phyloP scores from a whole-genome alignment of 2,888 invertebrate species.

The Germaria angustata region DNA sequence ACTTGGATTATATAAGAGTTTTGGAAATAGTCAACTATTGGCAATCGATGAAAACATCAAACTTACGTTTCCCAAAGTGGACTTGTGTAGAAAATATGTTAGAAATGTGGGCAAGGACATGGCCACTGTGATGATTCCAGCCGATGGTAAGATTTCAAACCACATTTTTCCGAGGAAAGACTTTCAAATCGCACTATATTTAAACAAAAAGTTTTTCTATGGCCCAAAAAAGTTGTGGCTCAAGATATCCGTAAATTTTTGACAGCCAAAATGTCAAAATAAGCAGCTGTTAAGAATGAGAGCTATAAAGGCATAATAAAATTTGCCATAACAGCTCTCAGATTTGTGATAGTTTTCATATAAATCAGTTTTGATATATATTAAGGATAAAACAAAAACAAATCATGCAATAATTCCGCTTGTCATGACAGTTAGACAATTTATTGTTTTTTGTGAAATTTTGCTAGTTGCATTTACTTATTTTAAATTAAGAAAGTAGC shows the following conservation, averaged over 20 bases:
- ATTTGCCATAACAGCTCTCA: not conserved
- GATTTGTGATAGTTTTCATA: constrained; percentile 3
- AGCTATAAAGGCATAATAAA: not conserved
- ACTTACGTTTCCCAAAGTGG: constrained; percentile 84
- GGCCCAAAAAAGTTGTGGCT: not conserved
- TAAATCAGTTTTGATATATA: not conserved
- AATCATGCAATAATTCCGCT: constrained; percentile 60
- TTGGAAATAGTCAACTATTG: constrained; percentile 42
- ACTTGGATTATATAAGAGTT: constrained; percentile 76
- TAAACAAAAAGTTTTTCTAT: constrained; percentile 10
- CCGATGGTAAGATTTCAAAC: constrained; percentile 86
- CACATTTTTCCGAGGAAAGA: constrained; percentile 81
- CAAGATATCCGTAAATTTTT: not conserved
- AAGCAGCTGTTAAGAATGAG: constrained; percentile 25
- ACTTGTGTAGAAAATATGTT: constrained; percentile 84
- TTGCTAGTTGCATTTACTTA: constrained; percentile 38
- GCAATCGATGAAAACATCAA: constrained; percentile 2
- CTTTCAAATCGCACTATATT: not conserved
- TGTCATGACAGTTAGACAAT: constrained; percentile 62
- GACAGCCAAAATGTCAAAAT: too few species aligned
- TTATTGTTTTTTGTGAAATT: constrained; percentile 43
- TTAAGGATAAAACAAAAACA: constrained; percentile 33
- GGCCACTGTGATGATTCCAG: constrained; percentile 83
- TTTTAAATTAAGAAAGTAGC: constrained; percentile 16
- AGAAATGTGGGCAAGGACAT: constrained; percentile 84